phyloP scores from a whole-genome alignment of 2,113 vertebrate genomes.

The Phodopus roborovskii region DNA sequence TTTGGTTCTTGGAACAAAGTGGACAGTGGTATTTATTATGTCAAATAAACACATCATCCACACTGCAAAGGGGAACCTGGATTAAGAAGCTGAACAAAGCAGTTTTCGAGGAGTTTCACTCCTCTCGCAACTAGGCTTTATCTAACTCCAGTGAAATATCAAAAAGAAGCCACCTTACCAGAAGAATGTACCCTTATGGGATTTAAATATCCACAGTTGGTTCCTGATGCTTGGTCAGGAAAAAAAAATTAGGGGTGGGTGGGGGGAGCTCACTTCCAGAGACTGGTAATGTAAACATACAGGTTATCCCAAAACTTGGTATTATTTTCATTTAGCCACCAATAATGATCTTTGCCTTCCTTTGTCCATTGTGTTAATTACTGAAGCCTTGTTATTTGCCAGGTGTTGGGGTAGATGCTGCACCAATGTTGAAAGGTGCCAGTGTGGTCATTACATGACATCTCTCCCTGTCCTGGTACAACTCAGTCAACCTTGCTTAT shows the following conservation, averaged over 20 bases:
- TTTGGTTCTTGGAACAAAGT: constrained; percentile 75
- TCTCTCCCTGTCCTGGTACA: neutral
- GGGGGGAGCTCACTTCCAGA: neutral
- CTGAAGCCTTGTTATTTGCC: neutral
- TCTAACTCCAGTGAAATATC: constrained; percentile 51
- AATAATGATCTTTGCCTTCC: neutral
- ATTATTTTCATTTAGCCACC: constrained; percentile 44
- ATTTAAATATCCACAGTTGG: constrained; percentile 24
- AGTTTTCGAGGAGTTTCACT: constrained; percentile 69
- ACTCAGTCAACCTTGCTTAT: neutral
- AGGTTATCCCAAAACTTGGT: constrained; percentile 65
- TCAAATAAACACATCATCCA: constrained; percentile 80
- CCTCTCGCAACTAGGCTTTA: constrained; percentile 54
- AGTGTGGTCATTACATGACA: neutral
- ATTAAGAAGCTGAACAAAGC: constrained; percentile 76
- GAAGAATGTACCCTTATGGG: neutral
- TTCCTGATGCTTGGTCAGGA: constrained; percentile 10
- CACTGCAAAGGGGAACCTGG: constrained; percentile 73
- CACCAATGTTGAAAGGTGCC: neutral
- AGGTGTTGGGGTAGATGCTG: neutral
- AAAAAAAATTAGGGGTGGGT: neutral
- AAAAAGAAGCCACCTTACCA: constrained; percentile 50
- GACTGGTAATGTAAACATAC: constrained; percentile 54
- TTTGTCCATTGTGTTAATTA: neutral
- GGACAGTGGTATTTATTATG: constrained; percentile 75